These are phyloP conservation scores for Gasterosteus nipponicus DNA, from an alignment of 2,113 vertebrate genomes.

Conservation along the genomic window DNA sequence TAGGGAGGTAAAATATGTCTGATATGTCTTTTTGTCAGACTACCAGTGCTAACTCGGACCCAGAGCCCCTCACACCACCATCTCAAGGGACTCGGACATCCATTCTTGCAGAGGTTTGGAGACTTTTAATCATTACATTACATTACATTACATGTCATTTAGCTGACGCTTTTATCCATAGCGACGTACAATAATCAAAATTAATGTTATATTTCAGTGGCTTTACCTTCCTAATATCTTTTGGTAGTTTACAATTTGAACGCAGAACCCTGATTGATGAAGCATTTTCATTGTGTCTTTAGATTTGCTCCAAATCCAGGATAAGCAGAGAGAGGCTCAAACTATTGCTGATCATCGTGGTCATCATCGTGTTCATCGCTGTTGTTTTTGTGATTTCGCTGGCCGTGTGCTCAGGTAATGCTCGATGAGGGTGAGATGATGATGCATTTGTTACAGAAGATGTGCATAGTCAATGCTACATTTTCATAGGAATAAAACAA, in stretches of 20 bases:
- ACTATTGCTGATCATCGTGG: conserved; percentile 67
- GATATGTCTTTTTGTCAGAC: conserved; percentile 14
- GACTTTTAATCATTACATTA: background rate
- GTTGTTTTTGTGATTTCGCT: conserved; percentile 46
- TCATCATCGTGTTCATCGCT: conserved; percentile 23
- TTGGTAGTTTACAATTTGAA: background rate
- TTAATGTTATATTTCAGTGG: background rate
- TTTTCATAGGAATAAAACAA: background rate
- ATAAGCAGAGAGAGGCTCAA: conserved; percentile 26
- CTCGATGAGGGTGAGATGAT: background rate
- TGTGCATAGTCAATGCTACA: background rate
- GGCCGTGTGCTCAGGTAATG: conserved; percentile 66
- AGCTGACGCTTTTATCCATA: no score
- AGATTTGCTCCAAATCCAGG: background rate
- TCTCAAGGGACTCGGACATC: fast-evolving
- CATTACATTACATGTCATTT: no score
- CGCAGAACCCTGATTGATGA: background rate
- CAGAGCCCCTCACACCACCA: fast-evolving
- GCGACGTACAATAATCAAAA: no score
- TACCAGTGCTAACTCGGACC: background rate
- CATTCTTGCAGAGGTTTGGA: conserved; percentile 9
- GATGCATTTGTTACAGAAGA: background rate
- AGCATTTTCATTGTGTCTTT: background rate
- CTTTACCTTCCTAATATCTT: background rate
- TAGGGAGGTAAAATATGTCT: background rate